A percentile compares a stretch with the other conserved stretches of the same genome.
These are phyloP conservation scores for Brachionus rubens DNA, from an alignment of 1,140 invertebrate genomes.

Conservation along the genomic window DNA sequence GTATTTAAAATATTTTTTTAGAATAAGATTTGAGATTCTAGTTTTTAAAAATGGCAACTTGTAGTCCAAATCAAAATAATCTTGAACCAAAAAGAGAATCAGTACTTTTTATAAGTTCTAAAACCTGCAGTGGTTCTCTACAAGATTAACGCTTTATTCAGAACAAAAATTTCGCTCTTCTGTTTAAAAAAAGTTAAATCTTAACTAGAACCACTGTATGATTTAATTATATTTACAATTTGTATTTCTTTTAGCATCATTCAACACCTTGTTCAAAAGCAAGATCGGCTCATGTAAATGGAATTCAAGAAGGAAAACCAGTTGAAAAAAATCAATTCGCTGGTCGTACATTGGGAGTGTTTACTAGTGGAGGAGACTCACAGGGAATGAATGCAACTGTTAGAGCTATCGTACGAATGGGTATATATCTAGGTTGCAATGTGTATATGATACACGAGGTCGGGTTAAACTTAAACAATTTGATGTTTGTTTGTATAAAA, in stretches of 20 bases:
- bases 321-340: constrained; percentile 30
- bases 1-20: too few species aligned
- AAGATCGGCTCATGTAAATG: background rate
- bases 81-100: constrained; percentile 4
- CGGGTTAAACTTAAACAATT: constrained; percentile 66
- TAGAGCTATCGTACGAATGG: constrained; percentile 93
- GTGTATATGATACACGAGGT: constrained; percentile 93
- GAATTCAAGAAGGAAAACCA: constrained; percentile 30
- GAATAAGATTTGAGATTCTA: too few species aligned
- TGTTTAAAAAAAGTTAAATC: too few species aligned
- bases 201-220: too few species aligned
- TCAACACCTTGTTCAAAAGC: background rate
- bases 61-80: background rate
- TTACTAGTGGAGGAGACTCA: constrained; percentile 30
- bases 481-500: constrained; percentile 51
- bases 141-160: too few species aligned
- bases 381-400: constrained; percentile 91
- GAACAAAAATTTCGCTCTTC: too few species aligned
- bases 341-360: background rate
- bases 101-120: background rate
- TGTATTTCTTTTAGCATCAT: background rate
- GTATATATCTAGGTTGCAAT: constrained; percentile 88
- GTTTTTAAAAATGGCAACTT: too few species aligned
- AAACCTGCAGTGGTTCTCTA: too few species aligned
- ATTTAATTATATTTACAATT: background rate